Evolutionary conservation across 2,797 vertebrate species (phyloP).

Genomic region (Paratrypauchen microcephalus): DNA sequence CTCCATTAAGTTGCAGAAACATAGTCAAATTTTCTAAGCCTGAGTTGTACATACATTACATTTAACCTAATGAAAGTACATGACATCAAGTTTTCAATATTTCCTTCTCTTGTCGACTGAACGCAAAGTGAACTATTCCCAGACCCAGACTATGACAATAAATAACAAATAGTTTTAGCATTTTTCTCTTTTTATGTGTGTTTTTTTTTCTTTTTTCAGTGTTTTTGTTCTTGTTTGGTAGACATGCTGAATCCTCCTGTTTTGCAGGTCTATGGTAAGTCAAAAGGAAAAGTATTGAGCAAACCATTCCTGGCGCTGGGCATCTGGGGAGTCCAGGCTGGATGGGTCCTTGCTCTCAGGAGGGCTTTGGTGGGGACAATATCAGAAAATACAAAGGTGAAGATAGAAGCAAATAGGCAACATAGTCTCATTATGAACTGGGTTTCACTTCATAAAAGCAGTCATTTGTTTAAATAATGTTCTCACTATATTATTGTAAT

Average conservation of each 20-base stretch:
- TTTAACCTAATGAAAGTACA: conserved; percentile 26
- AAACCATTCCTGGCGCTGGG: conserved; percentile 98
- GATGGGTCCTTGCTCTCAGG: conserved; percentile 90
- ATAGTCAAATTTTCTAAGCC: neutral
- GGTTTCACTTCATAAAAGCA: neutral
- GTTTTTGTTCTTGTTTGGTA: conserved; percentile 61
- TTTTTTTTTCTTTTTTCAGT: conserved; percentile 19
- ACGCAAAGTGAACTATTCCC: conserved; percentile 45
- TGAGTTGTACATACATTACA: neutral
- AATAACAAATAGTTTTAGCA: conserved; percentile 70
- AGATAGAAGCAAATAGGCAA: conserved; percentile 7
- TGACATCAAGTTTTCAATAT: conserved; percentile 40
- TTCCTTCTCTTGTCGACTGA: conserved; percentile 34
- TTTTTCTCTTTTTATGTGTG: conserved; percentile 48
- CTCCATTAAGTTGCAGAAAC: conserved; percentile 8
- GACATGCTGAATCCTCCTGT: conserved; percentile 85
- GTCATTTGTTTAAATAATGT: neutral
- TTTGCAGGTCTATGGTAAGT: conserved; percentile 70
- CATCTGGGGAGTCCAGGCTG: conserved; percentile 84
- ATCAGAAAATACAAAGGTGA: conserved; percentile 25
- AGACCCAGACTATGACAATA: conserved; percentile 56
- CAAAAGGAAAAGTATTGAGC: conserved; percentile 99
- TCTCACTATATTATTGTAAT: neutral
- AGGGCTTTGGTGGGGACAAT: conserved; percentile 79
- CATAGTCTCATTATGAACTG: neutral